A percentile compares a stretch with the other conserved stretches of the same genome.
These are phyloP conservation scores for Dendropsophus ebraccatus DNA, from an alignment of 2,113 vertebrate genomes.

Conservation along the genomic window DNA sequence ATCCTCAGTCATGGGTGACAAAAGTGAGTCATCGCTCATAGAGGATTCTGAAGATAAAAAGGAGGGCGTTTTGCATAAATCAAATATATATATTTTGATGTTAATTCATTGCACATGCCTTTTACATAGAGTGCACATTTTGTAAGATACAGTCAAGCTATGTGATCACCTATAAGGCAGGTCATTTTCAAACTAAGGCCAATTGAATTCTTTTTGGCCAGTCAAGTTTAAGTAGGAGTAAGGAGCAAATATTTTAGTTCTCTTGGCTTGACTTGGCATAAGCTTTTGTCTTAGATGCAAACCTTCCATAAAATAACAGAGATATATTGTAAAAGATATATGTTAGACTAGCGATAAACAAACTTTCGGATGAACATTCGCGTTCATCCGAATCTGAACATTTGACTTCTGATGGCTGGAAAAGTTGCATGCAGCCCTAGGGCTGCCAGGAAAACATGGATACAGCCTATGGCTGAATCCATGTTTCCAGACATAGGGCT, in stretches of 20 bases:
- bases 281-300: neutral
- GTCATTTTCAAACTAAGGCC: neutral
- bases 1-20: slow-evolving; percentile 92
- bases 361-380: no score
- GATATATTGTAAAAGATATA: neutral
- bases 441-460: no score
- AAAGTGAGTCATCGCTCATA: slow-evolving; percentile 86
- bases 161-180: neutral
- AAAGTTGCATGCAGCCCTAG: no score
- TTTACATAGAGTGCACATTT: neutral
- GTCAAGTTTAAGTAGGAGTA: neutral
- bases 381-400: no score
- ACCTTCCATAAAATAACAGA: neutral
- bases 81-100: neutral
- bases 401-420: no score
- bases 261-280: neutral
- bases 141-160: neutral
- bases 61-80: slow-evolving; percentile 57
- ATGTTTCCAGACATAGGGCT: no score
- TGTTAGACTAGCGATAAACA: no score
- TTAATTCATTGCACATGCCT: neutral
- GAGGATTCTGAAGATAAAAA: slow-evolving; percentile 76
- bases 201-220: neutral
- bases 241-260: no score
- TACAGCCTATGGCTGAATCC: no score